These are phyloP conservation scores for Vanessa atalanta DNA, from an alignment of 1,140 invertebrate genomes.

Conservation along the genomic window DNA sequence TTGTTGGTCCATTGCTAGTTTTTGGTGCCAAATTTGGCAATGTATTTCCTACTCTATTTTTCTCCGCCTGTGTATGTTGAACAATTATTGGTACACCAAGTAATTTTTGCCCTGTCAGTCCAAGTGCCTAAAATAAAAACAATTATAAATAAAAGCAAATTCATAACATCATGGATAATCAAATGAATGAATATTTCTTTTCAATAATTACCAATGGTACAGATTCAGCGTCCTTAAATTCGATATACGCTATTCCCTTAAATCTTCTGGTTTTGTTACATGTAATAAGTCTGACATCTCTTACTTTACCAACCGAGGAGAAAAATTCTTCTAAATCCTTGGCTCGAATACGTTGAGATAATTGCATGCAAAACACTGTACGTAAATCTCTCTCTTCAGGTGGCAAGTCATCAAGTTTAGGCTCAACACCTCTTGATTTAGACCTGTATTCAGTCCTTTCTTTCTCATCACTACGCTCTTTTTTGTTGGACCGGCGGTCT, in stretches of 20 bases:
- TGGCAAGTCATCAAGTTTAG: conserved; percentile 88
- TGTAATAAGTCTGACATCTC: conserved; percentile 98
- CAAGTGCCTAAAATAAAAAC: conserved; percentile 89
- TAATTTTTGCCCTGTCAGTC: conserved; percentile 96
- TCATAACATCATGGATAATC: neutral
- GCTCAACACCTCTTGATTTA: conserved; percentile 72
- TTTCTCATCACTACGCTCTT: conserved; percentile 56
- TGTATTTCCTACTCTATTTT: conserved; percentile 95
- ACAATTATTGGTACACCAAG: conserved; percentile 99
- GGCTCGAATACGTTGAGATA: conserved; percentile 95
- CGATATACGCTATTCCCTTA: conserved; percentile 99
- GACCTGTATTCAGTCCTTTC: conserved; percentile 70
- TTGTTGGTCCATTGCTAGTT: conserved; percentile 94
- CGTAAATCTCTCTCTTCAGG: conserved; percentile 98
- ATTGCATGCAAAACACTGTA: conserved; percentile 99
- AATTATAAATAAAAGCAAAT: conserved; percentile 20
- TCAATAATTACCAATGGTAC: conserved; percentile 90
- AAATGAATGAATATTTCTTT: neutral
- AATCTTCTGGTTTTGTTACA: conserved; percentile 99
- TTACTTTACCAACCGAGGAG: conserved; percentile 98
- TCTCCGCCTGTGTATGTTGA: conserved; percentile 99
- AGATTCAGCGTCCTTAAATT: conserved; percentile 99
- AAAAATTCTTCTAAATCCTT: conserved; percentile 99
- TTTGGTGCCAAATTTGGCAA: conserved; percentile 91
- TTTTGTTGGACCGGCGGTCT: conserved; percentile 50